These are phyloP conservation scores for Poliocrania exsul DNA, from an alignment of 2,797 vertebrate species.

Conservation along the genomic window DNA sequence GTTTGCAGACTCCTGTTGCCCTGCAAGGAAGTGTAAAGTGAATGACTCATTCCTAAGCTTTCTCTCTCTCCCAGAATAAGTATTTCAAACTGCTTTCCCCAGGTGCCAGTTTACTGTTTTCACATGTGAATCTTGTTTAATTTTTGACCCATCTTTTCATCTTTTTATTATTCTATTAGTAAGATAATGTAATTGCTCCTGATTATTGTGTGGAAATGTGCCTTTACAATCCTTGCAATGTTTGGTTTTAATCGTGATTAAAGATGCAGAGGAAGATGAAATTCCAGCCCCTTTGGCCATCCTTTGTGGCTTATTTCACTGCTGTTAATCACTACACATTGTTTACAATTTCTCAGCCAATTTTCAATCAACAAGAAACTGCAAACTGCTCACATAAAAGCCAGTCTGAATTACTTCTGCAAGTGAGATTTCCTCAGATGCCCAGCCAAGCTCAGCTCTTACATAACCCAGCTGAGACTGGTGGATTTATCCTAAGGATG, in stretches of 20 bases:
- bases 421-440: constrained; percentile 6
- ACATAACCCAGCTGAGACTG: background rate
- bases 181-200: background rate
- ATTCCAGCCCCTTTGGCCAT: background rate
- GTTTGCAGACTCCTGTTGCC: background rate
- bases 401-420: constrained; percentile 21
- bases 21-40: background rate
- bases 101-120: background rate
- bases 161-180: background rate
- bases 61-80: background rate
- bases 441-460: constrained; percentile 6
- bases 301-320: background rate
- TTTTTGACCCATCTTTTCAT: background rate
- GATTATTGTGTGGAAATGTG: background rate
- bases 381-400: constrained; percentile 38
- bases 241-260: background rate
- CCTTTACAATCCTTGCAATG: background rate
- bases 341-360: constrained; percentile 48
- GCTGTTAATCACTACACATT: constrained; percentile 7
- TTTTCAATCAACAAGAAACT: constrained; percentile 44
- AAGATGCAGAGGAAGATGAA: background rate
- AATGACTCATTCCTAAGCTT: background rate
- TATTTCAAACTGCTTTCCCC: background rate
- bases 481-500: background rate
- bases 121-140: background rate